Evolutionary conservation across 2,888 invertebrate species (phyloP), one percentile per base, ranked within the genome.

Genomic region (Drosophila mimetica): DNA sequence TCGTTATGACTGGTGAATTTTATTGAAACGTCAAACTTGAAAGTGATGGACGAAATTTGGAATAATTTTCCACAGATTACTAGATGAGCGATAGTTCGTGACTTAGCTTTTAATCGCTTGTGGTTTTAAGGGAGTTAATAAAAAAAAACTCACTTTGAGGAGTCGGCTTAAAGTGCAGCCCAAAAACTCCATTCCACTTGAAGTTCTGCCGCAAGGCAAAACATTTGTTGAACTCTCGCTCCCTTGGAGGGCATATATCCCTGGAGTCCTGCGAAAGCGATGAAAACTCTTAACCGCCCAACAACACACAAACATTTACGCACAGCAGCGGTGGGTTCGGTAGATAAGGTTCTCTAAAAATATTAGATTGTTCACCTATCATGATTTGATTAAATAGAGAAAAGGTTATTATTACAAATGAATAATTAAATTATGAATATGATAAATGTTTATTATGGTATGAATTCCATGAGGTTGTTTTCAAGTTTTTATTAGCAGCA

Each of bases 161-260:
- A 14, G 25, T 14, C 11, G 16, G n/a, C 8, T 44, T 37, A n/a
- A 5, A 11, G 1, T 42, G 32, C 25, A 16, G 25, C 4, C 30
- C 1, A 8, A 8, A 9, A 34, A 8, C 11, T 63, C 18, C 11
- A 22, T 2, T 6, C 7, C 51, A 34, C 22, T 37, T 22, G 22
- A 65, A 36, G 36, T n/a, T 41, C 16, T 8, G 42, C 50, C 50
- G 20, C 42, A 64, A 18, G 34, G 8, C 63, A 30, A 30, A 64
- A 63, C 63, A 63, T 63, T 50, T 63, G 25, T 18, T 65, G 13
- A 36, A 44, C 36, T 64, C 30, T 34, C 9, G n/a, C 42, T 64
- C 2, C 60, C 30, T 30, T 34, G 8, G 34, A 18, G 16, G 34
- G 48, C 55, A 59, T 13, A 37, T 59, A 36, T 37, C 36, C 50